Conservation (phyloP, 2,113 vertebrate species). For the Chelonoidis abingdonii region DNA sequence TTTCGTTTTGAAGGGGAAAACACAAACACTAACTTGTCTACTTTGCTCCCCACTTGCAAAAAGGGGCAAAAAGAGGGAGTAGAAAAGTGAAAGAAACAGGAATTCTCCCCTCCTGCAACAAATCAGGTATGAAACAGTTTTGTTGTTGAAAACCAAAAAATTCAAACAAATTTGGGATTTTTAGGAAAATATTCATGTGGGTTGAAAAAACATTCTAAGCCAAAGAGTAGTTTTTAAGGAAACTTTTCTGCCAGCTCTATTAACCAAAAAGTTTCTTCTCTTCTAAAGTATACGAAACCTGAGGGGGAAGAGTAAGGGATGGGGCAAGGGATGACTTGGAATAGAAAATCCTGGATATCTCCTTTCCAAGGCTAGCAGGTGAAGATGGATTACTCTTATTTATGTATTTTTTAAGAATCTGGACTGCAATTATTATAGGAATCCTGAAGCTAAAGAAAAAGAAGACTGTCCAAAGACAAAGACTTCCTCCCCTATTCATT, state of each 20-base stretch:
- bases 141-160: no score
- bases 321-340: fast-evolving
- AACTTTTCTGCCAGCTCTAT: background rate
- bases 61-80: background rate
- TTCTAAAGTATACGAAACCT: background rate
- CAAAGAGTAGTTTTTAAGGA: background rate
- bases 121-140: no score
- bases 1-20: background rate
- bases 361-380: background rate
- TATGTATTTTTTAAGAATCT: background rate
- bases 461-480: background rate
- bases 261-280: background rate
- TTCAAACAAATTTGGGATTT: background rate
- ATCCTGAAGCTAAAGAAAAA: background rate
- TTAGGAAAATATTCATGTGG: background rate
- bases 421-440: no score
- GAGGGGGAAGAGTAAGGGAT: background rate
- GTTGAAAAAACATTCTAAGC: background rate
- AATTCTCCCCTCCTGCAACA: no score
- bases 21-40: background rate
- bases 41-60: background rate
- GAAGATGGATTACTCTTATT: background rate
- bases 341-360: background rate
- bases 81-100: background rate
- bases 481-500: background rate